A percentile compares a stretch with the other conserved stretches of the same genome.
These are phyloP conservation scores for Eupithecia subfuscata DNA, from an alignment of 2,888 invertebrate species.

Conservation along the genomic window DNA sequence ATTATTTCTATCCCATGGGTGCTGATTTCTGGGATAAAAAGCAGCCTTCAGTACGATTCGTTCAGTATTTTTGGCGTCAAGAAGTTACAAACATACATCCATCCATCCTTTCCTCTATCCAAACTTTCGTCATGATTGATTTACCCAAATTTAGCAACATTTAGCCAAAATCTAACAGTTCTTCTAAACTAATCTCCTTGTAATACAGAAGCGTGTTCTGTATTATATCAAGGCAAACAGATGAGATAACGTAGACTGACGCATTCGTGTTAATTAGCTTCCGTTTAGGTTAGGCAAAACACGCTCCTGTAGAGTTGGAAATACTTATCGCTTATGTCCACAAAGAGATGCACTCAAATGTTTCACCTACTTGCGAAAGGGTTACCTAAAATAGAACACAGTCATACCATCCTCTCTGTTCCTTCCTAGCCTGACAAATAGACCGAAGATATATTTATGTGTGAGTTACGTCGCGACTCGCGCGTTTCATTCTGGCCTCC, in stretches of 20 bases:
- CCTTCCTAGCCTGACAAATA: too few species aligned
- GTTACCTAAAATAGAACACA: too few species aligned
- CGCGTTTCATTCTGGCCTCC: too few species aligned
- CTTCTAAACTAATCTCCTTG: not conserved
- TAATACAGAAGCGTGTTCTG: not conserved
- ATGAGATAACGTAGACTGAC: constrained; percentile 11
- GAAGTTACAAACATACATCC: not conserved
- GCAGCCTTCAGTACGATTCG: too few species aligned
- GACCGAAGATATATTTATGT: too few species aligned
- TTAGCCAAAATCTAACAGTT: not conserved
- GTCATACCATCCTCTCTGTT: too few species aligned
- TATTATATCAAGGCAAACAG: constrained; percentile 5
- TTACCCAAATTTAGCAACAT: too few species aligned
- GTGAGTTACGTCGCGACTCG: too few species aligned
- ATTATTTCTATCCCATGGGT: too few species aligned
- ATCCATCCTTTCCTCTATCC: not conserved
- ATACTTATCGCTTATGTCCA: not conserved
- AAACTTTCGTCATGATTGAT: not conserved
- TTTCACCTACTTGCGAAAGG: not conserved
- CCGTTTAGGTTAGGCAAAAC: constrained; percentile 13
- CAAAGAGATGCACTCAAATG: not conserved
- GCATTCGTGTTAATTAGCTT: constrained; percentile 25
- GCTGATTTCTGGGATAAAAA: too few species aligned
- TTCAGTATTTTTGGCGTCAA: too few species aligned
- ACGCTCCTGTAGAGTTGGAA: not conserved